Evolutionary conservation across 53 echinoderm and acorn worm genomes (phyloP), one percentile per base, ranked within the genome.

Genomic region (Stichopus horrens): DNA sequence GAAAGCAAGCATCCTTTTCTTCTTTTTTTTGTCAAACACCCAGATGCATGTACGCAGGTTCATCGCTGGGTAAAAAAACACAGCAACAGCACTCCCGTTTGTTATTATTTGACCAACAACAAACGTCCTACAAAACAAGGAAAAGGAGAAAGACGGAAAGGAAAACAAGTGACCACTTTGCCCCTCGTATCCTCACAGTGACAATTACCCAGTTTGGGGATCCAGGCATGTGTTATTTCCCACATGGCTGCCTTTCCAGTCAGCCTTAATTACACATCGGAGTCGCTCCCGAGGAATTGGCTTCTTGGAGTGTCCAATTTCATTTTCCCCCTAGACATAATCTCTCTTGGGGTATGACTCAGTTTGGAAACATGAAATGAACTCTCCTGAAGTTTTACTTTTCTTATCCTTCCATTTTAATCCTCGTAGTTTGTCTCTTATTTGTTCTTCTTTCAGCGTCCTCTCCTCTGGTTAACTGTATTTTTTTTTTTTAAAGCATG

Each of bases 221-320:
- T 22, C 22, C 20, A 7, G 19, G 14, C 18, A 14, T 20, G 56
- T 53, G 81, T 81, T 81, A 81, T 81, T 81, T 86, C 86, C 86
- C 86, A 67, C 66, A 68, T 86, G 86, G 37, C 71, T 86, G 65
- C 60, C 60, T 67, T 86, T 65, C 60, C 23, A 86, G 86, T 67
- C 86, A 86, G 63, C 66, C 60, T 86, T 86, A 86, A 86, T 86
- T 86, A 86, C 86, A 51, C 86, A 18, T 67, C 51, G 71, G 66
- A 86, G 86, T 86, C 86, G 66, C 86, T 68, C 86, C 86, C 37
- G 86, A 86, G 86, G 86, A 86, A 86, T 65, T 23, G 21, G 71
- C 86, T 68, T 23, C 66, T 23, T 86, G 52, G 66, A 86, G 86
- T 86, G 86, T 86, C 86, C 71, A 67, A 68, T 86, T 86, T 68